Base-by-base conservation (phyloP, 2,888 invertebrate species). In the Drosophila tripunctata region DNA sequence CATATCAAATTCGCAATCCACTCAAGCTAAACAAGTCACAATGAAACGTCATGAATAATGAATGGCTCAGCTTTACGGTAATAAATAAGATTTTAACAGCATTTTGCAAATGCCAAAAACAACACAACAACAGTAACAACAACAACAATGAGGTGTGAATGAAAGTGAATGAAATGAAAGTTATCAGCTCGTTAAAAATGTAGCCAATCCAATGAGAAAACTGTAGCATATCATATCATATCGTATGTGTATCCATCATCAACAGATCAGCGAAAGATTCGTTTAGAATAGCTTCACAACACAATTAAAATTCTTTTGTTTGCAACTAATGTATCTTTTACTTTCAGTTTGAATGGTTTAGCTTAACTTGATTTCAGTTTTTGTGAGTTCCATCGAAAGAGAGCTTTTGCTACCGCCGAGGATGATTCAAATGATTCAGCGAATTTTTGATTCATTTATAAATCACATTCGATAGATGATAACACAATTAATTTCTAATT, bases 161-260 rank as follows among this genome's bases (percentile, higher is more conserved):
- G 80, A 86, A 81, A 83, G 85, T 68, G 64, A 83, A 69, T 70
- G 55, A 86, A 76, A 77, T 77, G 84, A 79, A 79, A 79, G 84
- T 77, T 80, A 84, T 79, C 78, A 50, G 51, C 51, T 36, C 64
- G 57, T 69, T 50, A 17, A 22, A 68, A 61, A 56, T 55, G 41
- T 55, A 58, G 60, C 58, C 64, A 73, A 73, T 79, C 36, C 31
- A 33, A 50, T 50, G 50, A 27, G 36, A 50, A 61, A 63, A 64
- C 47, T 67, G 47, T 41, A 61, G n/a, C 56, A 58, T 41, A 66
- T 63, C 45, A 44, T 47, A 48, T n/a, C n/a, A n/a, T n/a, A n/a
- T n/a, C 44, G 56, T 4, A 21, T 21, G 27, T 58, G 41, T 55
- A 57, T 52, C 61, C 64, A 62, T 71, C 65, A 50, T 10, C n/a